Base-by-base conservation (phyloP, 2,888 invertebrate species). In the Cephus pygmeus region DNA sequence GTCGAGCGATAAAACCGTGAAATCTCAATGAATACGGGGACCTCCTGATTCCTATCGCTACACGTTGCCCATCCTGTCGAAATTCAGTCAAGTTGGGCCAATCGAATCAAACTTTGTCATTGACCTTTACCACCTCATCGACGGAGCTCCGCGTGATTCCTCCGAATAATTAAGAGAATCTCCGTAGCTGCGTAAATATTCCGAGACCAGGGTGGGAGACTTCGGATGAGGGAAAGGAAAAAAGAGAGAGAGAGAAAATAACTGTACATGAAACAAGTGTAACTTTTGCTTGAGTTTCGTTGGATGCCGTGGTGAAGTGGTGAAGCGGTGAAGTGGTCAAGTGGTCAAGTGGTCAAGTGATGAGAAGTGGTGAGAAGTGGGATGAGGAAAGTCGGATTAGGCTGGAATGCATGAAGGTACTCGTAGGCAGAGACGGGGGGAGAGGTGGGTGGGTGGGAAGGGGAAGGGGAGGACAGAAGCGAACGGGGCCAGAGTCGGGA, bases 391-490 rank as follows among this genome's bases (percentile, higher is more conserved):
- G 81, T 84, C 82, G 85, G 84, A 85, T 86, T 88, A 90, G 88
- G 84, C 85, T 90, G 89, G 89, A 89, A 90, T 90, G 89, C 87
- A 85, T 82, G 83, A 85, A 85, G 85, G 84, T 84, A 84, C 69
- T 76, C 73, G 79, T 81, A 79, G 80, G 79, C 79, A 79, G 81
- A 79, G 76, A 79, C 74, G 78, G 69, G 75, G 3, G 12, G 35
- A 6, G 34, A 6, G 11, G 9, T 73, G 31, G 71, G 73, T 40
- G 75, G 75, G 68, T 76, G 69, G 73, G 75, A 33, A 56, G 69
- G 71, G 36, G 75, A 73, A 36, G 40, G 71, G 36, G 75, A 73
- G 34, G 40, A 68, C 12, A 34, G 77, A 79, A 81, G 80, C 74
- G 82, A 84, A 87, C 82, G 86, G 85, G 6, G 40, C 15, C 40